phyloP scores from a whole-genome alignment of 1,140 invertebrate genomes.

The Aphaenogaster ashmeadi region DNA sequence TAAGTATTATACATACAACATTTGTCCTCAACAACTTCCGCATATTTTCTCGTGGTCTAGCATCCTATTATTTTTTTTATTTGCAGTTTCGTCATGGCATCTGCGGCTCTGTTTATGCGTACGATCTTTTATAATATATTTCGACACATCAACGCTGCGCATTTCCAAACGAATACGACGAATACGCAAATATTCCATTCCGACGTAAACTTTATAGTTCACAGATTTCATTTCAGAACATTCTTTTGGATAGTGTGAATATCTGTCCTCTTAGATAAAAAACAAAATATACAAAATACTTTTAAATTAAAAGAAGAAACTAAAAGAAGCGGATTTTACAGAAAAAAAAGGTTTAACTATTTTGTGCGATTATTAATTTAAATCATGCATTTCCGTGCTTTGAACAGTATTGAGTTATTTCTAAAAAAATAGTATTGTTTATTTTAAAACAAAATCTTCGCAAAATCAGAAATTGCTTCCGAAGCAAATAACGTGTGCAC shows the following conservation, averaged over 20 bases:
- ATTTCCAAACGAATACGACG: conserved; percentile 2
- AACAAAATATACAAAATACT: neutral
- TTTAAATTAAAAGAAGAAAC: conserved; percentile 7
- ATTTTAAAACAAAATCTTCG: neutral
- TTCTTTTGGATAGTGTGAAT: neutral
- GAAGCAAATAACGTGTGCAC: neutral
- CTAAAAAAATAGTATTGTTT: neutral
- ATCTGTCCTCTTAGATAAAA: neutral
- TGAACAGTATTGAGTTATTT: neutral
- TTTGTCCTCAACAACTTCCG: conserved; percentile 28
- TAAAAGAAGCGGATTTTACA: neutral
- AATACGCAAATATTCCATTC: conserved; percentile 7
- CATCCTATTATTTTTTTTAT: conserved; percentile 7
- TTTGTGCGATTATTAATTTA: conserved; percentile 2
- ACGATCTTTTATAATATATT: conserved; percentile 27
- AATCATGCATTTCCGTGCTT: neutral
- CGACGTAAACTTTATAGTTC: conserved; percentile 33
- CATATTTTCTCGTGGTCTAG: conserved; percentile 46
- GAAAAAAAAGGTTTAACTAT: neutral
- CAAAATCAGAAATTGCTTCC: neutral
- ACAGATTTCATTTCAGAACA: neutral
- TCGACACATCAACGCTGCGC: conserved; percentile 25
- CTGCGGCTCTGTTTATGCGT: conserved; percentile 20
- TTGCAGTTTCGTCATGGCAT: neutral
- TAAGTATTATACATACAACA: conserved; percentile 56